A percentile compares a stretch with the other conserved stretches of the same genome.
Conservation (phyloP, 1,140 invertebrate genomes). For the Berghia stephanieae region DNA sequence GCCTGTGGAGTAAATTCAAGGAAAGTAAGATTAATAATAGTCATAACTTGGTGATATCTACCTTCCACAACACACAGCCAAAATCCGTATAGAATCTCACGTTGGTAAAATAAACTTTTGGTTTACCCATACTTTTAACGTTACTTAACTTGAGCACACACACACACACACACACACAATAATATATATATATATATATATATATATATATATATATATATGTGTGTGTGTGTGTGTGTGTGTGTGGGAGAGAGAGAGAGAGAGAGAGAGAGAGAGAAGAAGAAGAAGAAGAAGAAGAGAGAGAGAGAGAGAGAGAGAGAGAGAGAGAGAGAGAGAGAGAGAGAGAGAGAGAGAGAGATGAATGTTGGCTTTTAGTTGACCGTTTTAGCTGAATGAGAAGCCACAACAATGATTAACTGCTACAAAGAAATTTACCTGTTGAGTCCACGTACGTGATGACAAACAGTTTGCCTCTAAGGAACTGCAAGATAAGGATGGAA, state of each 20-base stretch:
- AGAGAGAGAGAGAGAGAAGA: not conserved
- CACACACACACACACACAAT: not conserved
- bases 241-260: too few species aligned
- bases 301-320: not conserved
- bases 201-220: constrained; percentile 15
- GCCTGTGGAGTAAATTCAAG: constrained; percentile 25
- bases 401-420: too few species aligned
- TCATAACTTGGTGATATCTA: not conserved
- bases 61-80: not conserved
- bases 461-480: constrained; percentile 32
- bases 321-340: not conserved
- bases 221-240: not conserved
- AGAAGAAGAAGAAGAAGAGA: not conserved
- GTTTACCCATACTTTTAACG: not conserved
- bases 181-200: not conserved
- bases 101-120: not conserved
- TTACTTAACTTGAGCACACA: not conserved
- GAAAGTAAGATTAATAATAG: not conserved
- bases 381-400: not conserved
- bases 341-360: not conserved
- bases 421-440: constrained; percentile 37
- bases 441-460: constrained; percentile 36
- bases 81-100: not conserved
- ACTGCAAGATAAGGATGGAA: constrained; percentile 25
- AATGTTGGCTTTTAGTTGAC: not conserved